Base-by-base conservation (phyloP, 2,797 vertebrate genomes). In the Octomys mimax region DNA sequence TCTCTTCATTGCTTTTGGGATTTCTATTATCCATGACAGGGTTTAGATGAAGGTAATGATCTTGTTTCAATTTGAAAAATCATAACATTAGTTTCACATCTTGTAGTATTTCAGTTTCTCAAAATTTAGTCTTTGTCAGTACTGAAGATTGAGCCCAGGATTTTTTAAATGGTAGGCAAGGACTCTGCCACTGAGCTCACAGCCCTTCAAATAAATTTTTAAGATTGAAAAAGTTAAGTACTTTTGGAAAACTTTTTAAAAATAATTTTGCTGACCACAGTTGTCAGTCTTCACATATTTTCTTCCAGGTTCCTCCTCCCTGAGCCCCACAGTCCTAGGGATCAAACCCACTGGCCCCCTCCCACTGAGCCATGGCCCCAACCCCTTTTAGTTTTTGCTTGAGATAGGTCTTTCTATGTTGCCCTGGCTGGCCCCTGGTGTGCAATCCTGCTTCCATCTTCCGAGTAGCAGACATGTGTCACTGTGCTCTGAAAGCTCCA, bases 21-120 rank as follows among this genome's bases (percentile, higher is more conserved):
- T 80, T 11, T 86, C 78, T 87, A 7, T 83, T 89, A 49, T 13
- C 88, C 24, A 59, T 28, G 93, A 86, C 39, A 1, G 0, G 1
- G 33, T 52, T 19, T 94, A 62, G 82, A 46, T 62, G 18, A 19
- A 7, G 87, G 95, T 89, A 68, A 9, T 75, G 75, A 75, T 46
- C 3, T 10, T 33, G 87, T 96, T 80, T 83, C 73, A 77, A 3
- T 36, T 90, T 36, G 84, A 77, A 95, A 89, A 31, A 8, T 64
- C 12, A 71, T 70, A 68, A 70, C 4, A 81, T 42, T 64, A 84
- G 70, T 91, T 79, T 71, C 1, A 31, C 13, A 39, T 80, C 78
- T 14, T 85, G 93, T 89, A 94, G 59, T 42, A 96, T 92, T 95
- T 80, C 33, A 61, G 2, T 87, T 89, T 86, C 61, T 92, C 78